Evolutionary conservation across 2,888 invertebrate species (phyloP), one percentile per base, ranked within the genome.

Genomic region (Halocaridina rubra): DNA sequence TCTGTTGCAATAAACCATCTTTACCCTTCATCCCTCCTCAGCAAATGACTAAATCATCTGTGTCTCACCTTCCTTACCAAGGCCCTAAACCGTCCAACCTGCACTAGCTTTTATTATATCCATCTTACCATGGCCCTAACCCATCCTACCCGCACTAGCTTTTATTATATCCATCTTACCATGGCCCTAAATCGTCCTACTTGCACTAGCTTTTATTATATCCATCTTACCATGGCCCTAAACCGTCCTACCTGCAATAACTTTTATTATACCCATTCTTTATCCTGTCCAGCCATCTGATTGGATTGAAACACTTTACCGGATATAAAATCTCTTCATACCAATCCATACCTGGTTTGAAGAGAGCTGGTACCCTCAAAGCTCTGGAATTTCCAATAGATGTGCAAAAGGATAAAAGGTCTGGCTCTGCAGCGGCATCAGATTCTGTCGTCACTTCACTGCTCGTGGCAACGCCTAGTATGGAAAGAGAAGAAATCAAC

Each of bases 361-460:
- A 84, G 74, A 84, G 84, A 13, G 84, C 84, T 30, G 84, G 84
- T 19, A 84, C 84, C 4, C 79, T 67, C n/a, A 84, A 75, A n/a
- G 79, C 84, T 13, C 84, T 74, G 10, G 64, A 53, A 74, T 84
- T 84, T 39, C 75, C 74, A n/a, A 84, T 57, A 3, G 79, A n/a
- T 24, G 84, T 75, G 29, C 84, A 64, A 74, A 84, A 84, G n/a
- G 84, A 84, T 57, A 84, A 79, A 10, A 84, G 67, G 67, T 84
- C 84, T 4, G 79, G 79, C 67, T 84, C 84, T 3, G 75, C 79
- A 8, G 84, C 46, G 8, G 84, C 79, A 64, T 84, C 84, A 24
- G 84, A 79, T 53, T 84, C 84, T 33, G 84, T 84, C 7, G 84
- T 84, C 8, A 84, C 33, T 64, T 84, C 84, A 30, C 84, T 84